These are phyloP conservation scores for Petrocephalus sullivani DNA, from an alignment of 2,797 vertebrate genomes.

Conservation along the genomic window DNA sequence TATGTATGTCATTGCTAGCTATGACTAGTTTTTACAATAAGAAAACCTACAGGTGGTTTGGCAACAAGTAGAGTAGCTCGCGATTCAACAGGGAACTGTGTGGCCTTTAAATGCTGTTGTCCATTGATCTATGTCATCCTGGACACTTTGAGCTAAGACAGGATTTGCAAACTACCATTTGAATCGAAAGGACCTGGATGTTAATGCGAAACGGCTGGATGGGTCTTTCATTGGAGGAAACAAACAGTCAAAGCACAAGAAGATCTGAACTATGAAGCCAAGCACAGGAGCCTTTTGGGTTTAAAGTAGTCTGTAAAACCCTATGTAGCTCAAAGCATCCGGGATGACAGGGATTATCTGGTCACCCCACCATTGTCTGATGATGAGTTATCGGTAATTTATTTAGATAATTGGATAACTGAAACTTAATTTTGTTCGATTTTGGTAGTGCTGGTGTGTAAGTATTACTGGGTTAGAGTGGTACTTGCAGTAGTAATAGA, in stretches of 20 bases:
- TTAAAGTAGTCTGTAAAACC: no score
- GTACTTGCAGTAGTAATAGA: not conserved
- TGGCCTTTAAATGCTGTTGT: not conserved
- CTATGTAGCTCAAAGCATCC: no score
- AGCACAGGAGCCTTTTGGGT: no score
- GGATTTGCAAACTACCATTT: no score
- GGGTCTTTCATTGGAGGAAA: no score
- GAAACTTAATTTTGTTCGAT: not conserved
- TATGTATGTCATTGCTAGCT: constrained; percentile 8
- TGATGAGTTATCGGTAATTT: not conserved
- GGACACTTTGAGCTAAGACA: no score
- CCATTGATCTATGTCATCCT: not conserved
- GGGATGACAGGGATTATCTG: no score
- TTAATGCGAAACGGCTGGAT: no score
- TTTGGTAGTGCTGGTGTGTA: not conserved
- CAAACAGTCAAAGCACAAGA: no score
- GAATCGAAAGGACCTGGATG: no score
- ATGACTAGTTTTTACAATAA: constrained; percentile 38
- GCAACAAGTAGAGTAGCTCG: not conserved
- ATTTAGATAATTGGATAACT: not conserved
- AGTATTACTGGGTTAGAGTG: not conserved
- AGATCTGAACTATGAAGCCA: no score
- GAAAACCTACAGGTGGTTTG: constrained; percentile 24
- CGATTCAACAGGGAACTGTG: not conserved
- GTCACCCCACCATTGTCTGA: not conserved